phyloP scores from a whole-genome alignment of 2,113 vertebrate species.

The Ploceus nigricollis region DNA sequence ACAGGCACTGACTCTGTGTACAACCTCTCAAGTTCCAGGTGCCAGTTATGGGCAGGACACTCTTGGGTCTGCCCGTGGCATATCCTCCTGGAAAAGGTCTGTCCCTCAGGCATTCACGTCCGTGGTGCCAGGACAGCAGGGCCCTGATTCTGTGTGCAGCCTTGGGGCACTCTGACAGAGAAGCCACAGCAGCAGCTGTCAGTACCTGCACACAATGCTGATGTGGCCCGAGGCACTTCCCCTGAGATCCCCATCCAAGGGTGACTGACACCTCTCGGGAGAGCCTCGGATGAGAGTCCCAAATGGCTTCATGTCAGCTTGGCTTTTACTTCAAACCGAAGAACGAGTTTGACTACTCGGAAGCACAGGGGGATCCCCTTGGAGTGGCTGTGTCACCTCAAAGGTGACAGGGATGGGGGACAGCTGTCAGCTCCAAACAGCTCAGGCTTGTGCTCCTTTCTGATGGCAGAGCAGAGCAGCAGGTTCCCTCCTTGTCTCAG shows the following conservation, averaged over 20 bases:
- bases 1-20: background rate
- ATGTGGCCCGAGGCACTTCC: background rate
- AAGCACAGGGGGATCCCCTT: background rate
- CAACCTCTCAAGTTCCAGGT: background rate
- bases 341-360: background rate
- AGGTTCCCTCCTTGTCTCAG: background rate
- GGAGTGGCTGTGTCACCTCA: background rate
- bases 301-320: background rate
- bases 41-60: background rate
- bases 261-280: background rate
- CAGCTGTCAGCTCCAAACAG: constrained; percentile 1
- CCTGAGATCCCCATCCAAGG: background rate
- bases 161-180: background rate
- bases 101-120: rapidly evolving
- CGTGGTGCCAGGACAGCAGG: background rate
- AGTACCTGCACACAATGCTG: background rate
- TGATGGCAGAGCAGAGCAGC: background rate
- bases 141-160: background rate
- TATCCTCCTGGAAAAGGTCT: background rate
- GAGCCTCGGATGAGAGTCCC: background rate
- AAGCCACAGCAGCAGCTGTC: background rate
- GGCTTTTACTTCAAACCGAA: background rate
- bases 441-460: background rate
- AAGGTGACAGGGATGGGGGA: background rate
- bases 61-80: background rate